Percentiles rank a stretch among this genome's conserved stretches.
phyloP scores from a whole-genome alignment of 2,888 invertebrate genomes.

The Chromoteleia sp. region DNA sequence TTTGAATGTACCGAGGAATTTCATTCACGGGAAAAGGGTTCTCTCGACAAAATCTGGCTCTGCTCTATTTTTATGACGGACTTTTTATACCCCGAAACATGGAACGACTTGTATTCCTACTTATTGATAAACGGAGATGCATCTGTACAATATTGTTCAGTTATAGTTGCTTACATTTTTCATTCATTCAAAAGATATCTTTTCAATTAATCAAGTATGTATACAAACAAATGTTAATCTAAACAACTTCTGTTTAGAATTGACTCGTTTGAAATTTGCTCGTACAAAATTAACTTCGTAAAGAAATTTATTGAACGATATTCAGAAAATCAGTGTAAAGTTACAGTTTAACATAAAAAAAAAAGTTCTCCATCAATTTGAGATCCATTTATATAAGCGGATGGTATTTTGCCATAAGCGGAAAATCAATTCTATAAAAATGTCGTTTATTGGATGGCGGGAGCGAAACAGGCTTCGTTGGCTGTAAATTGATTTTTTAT shows the following conservation, averaged over 20 bases:
- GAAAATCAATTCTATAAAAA: constrained; percentile 34
- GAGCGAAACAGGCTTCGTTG: constrained; percentile 20
- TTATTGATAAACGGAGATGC: too few relatives aligned
- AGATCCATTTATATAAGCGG: constrained; percentile 31
- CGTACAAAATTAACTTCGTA: too few relatives aligned
- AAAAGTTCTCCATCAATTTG: constrained; percentile 1
- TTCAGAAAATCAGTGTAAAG: not conserved
- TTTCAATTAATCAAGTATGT: too few relatives aligned
- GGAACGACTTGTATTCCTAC: not conserved
- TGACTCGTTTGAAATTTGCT: too few relatives aligned
- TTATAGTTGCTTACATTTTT: too few relatives aligned
- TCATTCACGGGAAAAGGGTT: constrained; percentile 2
- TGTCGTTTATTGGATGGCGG: constrained; percentile 13
- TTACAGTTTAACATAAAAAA: not conserved
- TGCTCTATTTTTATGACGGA: constrained; percentile 17
- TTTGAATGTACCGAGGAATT: constrained; percentile 14
- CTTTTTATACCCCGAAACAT: constrained; percentile 16
- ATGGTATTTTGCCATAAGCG: constrained; percentile 30
- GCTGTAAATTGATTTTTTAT: constrained; percentile 31
- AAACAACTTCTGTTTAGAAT: too few relatives aligned
- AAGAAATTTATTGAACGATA: not conserved
- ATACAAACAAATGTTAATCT: too few relatives aligned
- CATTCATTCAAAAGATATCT: too few relatives aligned
- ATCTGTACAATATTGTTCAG: too few relatives aligned
- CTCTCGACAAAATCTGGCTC: constrained; percentile 13